Evolutionary conservation across 37 sponge, comb jelly and placozoan genomes (phyloP), one percentile per base, ranked within the genome.

Genomic region (Geodia barretti): DNA sequence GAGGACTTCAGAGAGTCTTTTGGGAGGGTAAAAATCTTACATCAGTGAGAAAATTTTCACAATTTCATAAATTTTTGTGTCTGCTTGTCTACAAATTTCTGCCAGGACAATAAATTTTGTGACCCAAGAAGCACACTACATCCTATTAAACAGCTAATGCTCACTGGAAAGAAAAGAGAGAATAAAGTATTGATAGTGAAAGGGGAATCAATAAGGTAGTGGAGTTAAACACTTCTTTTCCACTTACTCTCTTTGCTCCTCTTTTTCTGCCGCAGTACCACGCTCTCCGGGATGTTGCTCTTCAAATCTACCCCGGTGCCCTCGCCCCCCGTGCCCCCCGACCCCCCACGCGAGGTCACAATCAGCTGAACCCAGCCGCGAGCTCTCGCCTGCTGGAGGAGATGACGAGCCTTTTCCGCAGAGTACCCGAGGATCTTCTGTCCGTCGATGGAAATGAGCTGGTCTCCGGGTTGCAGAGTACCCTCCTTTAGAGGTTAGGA

Each of bases 381-480:
- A 0, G 41, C 37, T 1, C 61, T 67, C 17, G 83, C 89, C 38
- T 81, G 72, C 36, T 82, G 78, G 0, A 88, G 66, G 2, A 83
- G 83, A 8, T 58, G 58, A 1, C 65, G 37, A 40, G 83, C 89
- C 89, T 76, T 84, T 30, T 84, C 85, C 47, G 62, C 79, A 0
- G 86, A 67, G 30, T 79, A 76, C 0, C 90, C 95, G 9, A 85
- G 60, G 0, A 92, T 82, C 40, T 86, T 81, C 75, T 88, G 79
- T 0, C 80, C 84, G 43, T 92, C 93, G 36, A 95, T 71, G 23
- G 83, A 74, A 29, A 95, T 25, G 17, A 95, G 58, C 36, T 86
- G 87, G 64, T 95, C 95, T 2, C 94, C 94, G 11, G 67, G 79
- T 31, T 85, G 74, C 35, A 95, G 66, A n/a, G 24, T 59, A 0